Evolutionary conservation across 2,888 invertebrate species (phyloP).

Genomic region (Anaspis maculata): DNA sequence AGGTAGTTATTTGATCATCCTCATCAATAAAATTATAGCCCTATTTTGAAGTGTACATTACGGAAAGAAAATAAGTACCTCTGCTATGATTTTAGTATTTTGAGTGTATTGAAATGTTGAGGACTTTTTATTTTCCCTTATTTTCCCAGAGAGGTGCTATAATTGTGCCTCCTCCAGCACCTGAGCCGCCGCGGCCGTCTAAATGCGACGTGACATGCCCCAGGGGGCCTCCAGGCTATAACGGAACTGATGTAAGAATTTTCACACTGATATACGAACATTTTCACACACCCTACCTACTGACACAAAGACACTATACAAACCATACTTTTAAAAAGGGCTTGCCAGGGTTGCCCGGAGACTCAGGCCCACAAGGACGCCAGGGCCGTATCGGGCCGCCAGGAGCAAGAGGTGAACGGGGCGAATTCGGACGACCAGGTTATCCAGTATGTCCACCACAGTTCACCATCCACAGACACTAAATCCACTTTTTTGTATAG

Average conservation of each 20-base stretch:
- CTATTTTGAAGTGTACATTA: too few relatives aligned
- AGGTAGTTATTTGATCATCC: too few relatives aligned
- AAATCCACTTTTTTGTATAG: background rate
- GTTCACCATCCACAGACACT: background rate
- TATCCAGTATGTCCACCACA: conserved; percentile 34
- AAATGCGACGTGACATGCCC: conserved; percentile 51
- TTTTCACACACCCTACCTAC: conserved; percentile 1
- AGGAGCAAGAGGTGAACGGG: conserved; percentile 36
- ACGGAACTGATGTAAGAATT: conserved; percentile 47
- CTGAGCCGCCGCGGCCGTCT: conserved; percentile 9
- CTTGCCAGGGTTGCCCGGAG: conserved; percentile 30
- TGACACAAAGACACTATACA: conserved; percentile 1
- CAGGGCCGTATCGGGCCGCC: conserved; percentile 44
- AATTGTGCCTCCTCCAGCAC: conserved; percentile 4
- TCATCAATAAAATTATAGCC: too few relatives aligned
- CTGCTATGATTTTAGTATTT: too few relatives aligned
- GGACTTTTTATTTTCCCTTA: background rate
- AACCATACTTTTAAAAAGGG: conserved; percentile 18
- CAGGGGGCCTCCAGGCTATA: conserved; percentile 52
- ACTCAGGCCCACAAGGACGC: conserved; percentile 41
- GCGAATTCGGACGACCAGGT: conserved; percentile 45
- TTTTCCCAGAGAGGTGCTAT: conserved; percentile 5
- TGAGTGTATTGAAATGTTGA: background rate
- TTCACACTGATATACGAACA: background rate
- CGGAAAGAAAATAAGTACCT: too few relatives aligned